phyloP scores from a whole-genome alignment of 2,113 vertebrate genomes.

The Pogona vitticeps region DNA sequence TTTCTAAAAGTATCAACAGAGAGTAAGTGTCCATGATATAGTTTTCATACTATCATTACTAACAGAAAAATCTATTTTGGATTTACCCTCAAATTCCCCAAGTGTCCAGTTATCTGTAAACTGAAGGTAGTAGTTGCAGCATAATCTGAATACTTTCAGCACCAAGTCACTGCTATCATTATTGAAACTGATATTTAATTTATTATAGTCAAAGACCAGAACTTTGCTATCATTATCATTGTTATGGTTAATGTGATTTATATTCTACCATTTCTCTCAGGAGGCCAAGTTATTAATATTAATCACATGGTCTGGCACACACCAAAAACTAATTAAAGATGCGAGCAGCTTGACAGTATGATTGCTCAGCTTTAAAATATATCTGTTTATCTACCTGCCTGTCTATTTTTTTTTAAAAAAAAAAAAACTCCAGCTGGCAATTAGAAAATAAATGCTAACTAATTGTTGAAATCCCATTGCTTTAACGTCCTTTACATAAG shows the following conservation, averaged over 20 bases:
- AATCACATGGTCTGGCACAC: not conserved
- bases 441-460: not conserved
- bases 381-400: not conserved
- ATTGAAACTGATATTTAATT: too few relatives aligned
- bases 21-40: not conserved
- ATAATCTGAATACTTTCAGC: not conserved
- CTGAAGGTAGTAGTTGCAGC: rapidly evolving
- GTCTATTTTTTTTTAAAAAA: too few relatives aligned
- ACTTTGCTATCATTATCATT: too few relatives aligned
- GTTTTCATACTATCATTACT: rapidly evolving
- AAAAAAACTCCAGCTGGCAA: not conserved
- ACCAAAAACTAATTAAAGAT: not conserved
- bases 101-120: not conserved
- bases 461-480: not conserved
- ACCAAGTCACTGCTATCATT: not conserved
- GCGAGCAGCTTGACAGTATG: not conserved
- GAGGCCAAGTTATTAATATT: not conserved
- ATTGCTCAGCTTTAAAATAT: not conserved
- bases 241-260: not conserved
- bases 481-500: too few relatives aligned
- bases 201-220: too few relatives aligned
- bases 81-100: not conserved
- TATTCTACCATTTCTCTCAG: not conserved
- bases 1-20: not conserved
- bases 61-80: not conserved